These are phyloP conservation scores for Byasa hedistus DNA, from an alignment of 2,888 invertebrate species.

Conservation along the genomic window DNA sequence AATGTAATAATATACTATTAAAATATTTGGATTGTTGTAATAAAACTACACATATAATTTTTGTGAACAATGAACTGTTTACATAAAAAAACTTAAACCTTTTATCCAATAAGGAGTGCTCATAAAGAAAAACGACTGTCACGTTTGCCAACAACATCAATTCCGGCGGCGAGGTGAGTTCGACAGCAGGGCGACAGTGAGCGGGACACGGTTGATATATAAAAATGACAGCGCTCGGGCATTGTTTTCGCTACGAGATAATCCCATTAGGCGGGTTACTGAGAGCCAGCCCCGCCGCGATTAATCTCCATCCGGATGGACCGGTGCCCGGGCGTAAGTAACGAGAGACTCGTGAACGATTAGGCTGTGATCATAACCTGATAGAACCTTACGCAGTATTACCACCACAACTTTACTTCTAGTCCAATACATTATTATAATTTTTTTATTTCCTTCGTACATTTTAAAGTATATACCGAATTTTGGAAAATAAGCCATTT, in stretches of 20 bases:
- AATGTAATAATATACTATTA: no score
- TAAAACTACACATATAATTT: no score
- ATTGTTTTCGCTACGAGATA: conserved; percentile 71
- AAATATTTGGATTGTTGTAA: no score
- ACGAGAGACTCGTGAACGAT: conserved; percentile 24
- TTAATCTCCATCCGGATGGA: conserved; percentile 60
- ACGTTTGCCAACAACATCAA: conserved; percentile 2
- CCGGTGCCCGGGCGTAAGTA: conserved; percentile 36
- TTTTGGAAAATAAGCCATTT: no score
- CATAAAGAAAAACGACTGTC: background rate
- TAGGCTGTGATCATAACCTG: background rate
- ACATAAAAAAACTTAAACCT: no score
- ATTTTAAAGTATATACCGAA: no score
- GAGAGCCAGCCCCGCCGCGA: conserved; percentile 49
- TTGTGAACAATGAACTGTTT: no score
- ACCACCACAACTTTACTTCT: no score
- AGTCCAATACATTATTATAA: no score
- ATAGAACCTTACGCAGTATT: no score
- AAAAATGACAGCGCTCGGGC: conserved; percentile 46
- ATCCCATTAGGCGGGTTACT: conserved; percentile 67
- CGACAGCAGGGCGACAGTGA: conserved; percentile 16
- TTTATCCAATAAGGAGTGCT: background rate
- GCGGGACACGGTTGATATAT: conserved; percentile 39
- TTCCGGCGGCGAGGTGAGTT: conserved; percentile 13
- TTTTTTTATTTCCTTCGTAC: no score